phyloP scores from a whole-genome alignment of 2,888 invertebrate species.

The Ptilodon capucinus region DNA sequence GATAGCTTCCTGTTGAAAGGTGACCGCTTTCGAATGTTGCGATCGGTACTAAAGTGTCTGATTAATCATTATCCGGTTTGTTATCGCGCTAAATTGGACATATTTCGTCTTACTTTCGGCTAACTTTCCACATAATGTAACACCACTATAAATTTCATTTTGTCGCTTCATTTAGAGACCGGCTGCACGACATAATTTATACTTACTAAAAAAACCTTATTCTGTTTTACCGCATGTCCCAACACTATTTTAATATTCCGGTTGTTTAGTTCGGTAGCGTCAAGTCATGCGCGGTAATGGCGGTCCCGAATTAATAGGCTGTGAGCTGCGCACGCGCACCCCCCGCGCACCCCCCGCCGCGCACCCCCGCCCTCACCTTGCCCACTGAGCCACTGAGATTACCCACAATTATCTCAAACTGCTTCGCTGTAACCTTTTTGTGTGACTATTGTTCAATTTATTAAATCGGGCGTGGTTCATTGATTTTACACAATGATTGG shows the following conservation, averaged over 20 bases:
- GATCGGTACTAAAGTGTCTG: not conserved
- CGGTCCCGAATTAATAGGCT: conserved; percentile 41
- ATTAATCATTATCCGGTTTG: no score
- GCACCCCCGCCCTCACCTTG: not conserved
- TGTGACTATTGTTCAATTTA: conserved; percentile 30
- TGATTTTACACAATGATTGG: not conserved
- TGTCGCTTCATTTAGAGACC: no score
- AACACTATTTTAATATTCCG: conserved; percentile 25
- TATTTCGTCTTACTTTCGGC: no score
- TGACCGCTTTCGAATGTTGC: not conserved
- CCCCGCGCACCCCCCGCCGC: not conserved
- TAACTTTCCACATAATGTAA: no score
- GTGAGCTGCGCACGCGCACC: conserved; percentile 20
- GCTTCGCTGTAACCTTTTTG: conserved; percentile 26
- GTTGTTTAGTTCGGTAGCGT: conserved; percentile 32
- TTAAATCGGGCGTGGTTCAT: not conserved
- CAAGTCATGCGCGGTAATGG: conserved; percentile 66
- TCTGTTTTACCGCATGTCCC: not conserved
- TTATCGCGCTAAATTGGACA: no score
- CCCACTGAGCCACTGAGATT: conserved; percentile 23
- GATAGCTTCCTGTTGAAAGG: not conserved
- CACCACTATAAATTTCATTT: no score
- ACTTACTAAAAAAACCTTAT: no score
- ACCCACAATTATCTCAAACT: conserved; percentile 37
- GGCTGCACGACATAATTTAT: no score